A percentile compares a stretch with the other conserved stretches of the same genome.
phyloP scores from a whole-genome alignment of 2,888 invertebrate genomes.

The Bruchidius siliquastri region DNA sequence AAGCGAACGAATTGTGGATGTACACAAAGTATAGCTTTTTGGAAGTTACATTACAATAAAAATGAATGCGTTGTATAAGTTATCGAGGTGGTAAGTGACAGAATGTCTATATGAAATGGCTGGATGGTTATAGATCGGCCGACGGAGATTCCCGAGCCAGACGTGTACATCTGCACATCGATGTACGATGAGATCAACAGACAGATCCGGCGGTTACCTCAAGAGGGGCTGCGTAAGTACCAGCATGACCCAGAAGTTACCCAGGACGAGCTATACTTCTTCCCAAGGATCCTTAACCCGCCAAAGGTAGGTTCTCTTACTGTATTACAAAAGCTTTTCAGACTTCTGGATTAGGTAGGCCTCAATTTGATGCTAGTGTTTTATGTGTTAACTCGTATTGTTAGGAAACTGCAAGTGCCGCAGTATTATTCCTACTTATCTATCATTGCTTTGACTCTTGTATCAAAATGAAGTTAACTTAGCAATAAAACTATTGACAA shows the following conservation, averaged over 20 bases:
- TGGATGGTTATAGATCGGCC: constrained; percentile 63
- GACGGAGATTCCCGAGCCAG: constrained; percentile 88
- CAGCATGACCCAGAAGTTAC: constrained; percentile 76
- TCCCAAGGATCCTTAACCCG: constrained; percentile 65
- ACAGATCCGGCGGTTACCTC: constrained; percentile 65
- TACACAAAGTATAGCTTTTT: too few species aligned
- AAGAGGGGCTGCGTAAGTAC: constrained; percentile 73
- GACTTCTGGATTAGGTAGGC: neutral
- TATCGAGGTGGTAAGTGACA: neutral
- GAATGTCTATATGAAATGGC: neutral
- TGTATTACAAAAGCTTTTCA: neutral
- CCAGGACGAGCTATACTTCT: constrained; percentile 89
- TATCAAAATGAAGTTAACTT: too few species aligned
- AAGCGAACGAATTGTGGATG: too few species aligned
- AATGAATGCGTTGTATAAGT: too few species aligned
- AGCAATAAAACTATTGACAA: too few species aligned
- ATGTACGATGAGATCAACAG: constrained; percentile 85
- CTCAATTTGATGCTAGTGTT: neutral
- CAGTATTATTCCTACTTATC: too few species aligned
- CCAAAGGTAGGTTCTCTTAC: constrained; percentile 50
- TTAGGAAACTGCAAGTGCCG: too few species aligned
- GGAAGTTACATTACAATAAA: too few species aligned
- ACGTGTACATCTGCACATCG: constrained; percentile 89
- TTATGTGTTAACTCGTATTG: too few species aligned
- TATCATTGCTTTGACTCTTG: too few species aligned